These are phyloP conservation scores for Pseudomyrmex pallidus DNA, from an alignment of 1,140 invertebrate species.

Conservation along the genomic window DNA sequence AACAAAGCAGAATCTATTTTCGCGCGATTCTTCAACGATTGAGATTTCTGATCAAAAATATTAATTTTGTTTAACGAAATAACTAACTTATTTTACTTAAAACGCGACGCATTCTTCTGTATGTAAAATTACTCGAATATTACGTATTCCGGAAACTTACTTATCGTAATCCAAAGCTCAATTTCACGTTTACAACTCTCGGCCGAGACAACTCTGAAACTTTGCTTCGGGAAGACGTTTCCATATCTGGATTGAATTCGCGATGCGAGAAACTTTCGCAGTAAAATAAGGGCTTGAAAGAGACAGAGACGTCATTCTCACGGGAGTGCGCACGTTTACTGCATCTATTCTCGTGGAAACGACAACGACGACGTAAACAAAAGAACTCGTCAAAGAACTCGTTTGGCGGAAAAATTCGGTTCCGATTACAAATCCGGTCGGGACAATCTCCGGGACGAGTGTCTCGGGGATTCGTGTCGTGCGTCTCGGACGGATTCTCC, in stretches of 20 bases:
- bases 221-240: neutral
- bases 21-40: no score
- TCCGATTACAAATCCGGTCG: slow-evolving; percentile 33
- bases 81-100: no score
- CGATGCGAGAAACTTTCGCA: slow-evolving; percentile 29
- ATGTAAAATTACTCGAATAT: no score
- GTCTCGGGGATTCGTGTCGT: neutral
- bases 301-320: slow-evolving; percentile 1
- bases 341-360: slow-evolving; percentile 9
- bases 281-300: slow-evolving; percentile 15
- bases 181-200: no score
- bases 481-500: slow-evolving; percentile 3
- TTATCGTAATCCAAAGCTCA: no score
- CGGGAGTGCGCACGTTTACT: neutral
- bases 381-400: neutral
- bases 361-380: neutral
- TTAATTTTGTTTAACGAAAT: no score
- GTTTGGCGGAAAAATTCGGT: slow-evolving; percentile 16
- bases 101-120: no score
- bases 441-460: slow-evolving; percentile 12
- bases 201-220: neutral
- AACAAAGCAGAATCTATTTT: no score
- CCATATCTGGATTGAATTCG: slow-evolving; percentile 15
- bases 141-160: no score
- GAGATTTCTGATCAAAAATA: no score